Percentiles rank a stretch among this genome's conserved stretches.
phyloP scores from a whole-genome alignment of 2,888 invertebrate genomes.

The Acleris holmiana region DNA sequence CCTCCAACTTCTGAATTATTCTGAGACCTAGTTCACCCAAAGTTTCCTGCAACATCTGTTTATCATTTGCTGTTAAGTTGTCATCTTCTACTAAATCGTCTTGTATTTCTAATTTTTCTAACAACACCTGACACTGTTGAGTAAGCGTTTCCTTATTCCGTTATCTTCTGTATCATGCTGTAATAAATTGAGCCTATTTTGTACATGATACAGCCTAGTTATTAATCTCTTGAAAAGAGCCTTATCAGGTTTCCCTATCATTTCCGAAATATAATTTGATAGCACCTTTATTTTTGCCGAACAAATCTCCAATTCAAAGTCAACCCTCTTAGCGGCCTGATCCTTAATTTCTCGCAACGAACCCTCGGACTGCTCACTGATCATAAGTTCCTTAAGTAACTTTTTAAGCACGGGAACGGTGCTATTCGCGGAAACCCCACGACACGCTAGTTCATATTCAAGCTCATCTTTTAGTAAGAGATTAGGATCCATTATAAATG shows the following conservation, averaged over 20 bases:
- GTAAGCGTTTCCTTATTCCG: background rate
- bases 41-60: conserved; percentile 9
- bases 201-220: conserved; percentile 8
- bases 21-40: too few relatives aligned
- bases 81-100: conserved; percentile 5
- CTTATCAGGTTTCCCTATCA: conserved; percentile 13
- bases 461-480: conserved; percentile 10
- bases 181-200: conserved; percentile 2
- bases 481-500: conserved; percentile 3
- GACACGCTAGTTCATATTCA: conserved; percentile 7
- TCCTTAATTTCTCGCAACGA: background rate
- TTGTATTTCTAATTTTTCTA: conserved; percentile 1
- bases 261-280: conserved; percentile 11
- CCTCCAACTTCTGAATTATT: too few relatives aligned
- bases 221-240: conserved; percentile 4
- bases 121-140: conserved; percentile 3
- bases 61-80: background rate
- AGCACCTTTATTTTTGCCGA: conserved; percentile 1
- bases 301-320: conserved; percentile 6
- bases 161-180: background rate
- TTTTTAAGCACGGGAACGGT: conserved; percentile 10
- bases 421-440: conserved; percentile 1
- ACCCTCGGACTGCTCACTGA: background rate
- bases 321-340: background rate
- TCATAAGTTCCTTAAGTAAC: background rate